Evolutionary conservation across 2,888 invertebrate genomes (phyloP).

Genomic region (Oscheius sp.): DNA sequence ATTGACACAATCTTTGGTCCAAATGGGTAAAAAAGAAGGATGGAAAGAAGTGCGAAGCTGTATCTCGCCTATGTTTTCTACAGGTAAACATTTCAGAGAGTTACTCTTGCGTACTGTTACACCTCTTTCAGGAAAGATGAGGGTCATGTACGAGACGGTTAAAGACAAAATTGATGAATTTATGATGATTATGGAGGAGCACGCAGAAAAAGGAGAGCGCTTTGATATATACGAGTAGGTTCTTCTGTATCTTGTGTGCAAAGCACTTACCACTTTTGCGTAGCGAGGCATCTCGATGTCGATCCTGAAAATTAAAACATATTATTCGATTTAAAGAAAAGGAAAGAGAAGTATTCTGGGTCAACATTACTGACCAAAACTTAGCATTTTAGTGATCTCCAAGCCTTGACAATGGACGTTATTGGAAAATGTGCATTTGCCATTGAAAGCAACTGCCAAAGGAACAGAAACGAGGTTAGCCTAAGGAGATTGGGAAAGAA

Average conservation of each 20-base stretch:
- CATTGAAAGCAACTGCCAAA: conserved; percentile 53
- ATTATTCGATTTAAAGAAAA: background rate
- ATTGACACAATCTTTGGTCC: conserved; percentile 29
- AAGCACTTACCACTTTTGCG: conserved; percentile 25
- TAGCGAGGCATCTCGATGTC: conserved; percentile 10
- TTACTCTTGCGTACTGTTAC: background rate
- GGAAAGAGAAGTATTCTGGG: background rate
- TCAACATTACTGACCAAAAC: background rate
- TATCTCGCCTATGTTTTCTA: conserved; percentile 37
- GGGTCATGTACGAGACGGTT: conserved; percentile 50
- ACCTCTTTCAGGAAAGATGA: conserved; percentile 49
- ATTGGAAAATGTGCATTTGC: conserved; percentile 65
- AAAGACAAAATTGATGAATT: conserved; percentile 47
- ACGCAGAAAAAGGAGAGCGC: conserved; percentile 37
- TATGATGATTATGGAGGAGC: conserved; percentile 49
- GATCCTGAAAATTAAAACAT: background rate
- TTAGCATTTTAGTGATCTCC: conserved; percentile 57
- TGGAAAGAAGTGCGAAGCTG: conserved; percentile 45
- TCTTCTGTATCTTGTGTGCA: too few relatives aligned
- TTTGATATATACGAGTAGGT: conserved; percentile 64
- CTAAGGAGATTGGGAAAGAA: background rate
- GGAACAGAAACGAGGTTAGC: conserved; percentile 54
- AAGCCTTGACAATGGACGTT: conserved; percentile 65
- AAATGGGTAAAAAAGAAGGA: conserved; percentile 36
- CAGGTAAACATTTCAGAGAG: conserved; percentile 11